Evolutionary conservation across 2,888 invertebrate species (phyloP).

Genomic region (Pollenia griseotomentosa): DNA sequence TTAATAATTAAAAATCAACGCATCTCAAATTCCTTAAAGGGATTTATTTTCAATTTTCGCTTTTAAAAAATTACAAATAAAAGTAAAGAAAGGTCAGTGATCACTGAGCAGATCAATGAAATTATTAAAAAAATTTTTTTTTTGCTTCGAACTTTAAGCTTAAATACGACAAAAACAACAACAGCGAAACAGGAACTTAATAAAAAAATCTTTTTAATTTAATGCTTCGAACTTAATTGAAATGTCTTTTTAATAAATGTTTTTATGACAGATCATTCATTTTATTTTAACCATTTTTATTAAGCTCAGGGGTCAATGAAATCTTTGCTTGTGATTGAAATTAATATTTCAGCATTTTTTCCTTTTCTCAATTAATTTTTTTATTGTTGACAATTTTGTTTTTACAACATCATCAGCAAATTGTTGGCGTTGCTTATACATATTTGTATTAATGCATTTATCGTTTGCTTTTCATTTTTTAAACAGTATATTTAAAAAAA

Average conservation of each 20-base stretch:
- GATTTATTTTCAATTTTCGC: neutral
- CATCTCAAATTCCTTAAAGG: no score
- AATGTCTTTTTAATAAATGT: conserved; percentile 67
- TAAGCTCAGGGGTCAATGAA: conserved; percentile 69
- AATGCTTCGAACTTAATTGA: conserved; percentile 64
- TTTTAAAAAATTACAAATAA: conserved; percentile 16
- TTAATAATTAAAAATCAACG: no score
- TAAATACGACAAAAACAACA: neutral
- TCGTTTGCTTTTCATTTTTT: neutral
- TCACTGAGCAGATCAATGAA: conserved; percentile 33
- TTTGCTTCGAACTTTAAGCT: no score
- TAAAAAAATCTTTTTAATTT: conserved; percentile 37
- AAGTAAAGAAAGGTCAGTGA: conserved; percentile 64
- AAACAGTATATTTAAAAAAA: conserved; percentile 1
- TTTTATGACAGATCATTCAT: conserved; percentile 66
- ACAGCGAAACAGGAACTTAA: conserved; percentile 55
- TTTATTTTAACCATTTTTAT: conserved; percentile 64
- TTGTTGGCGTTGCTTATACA: conserved; percentile 40
- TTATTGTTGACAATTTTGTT: conserved; percentile 28
- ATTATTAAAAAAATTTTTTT: conserved; percentile 11
- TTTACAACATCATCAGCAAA: conserved; percentile 66
- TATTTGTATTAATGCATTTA: conserved; percentile 36
- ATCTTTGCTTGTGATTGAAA: conserved; percentile 69
- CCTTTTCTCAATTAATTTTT: conserved; percentile 41
- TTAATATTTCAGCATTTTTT: conserved; percentile 50